Conservation (phyloP, 2,113 vertebrate genomes). For the Petrocephalus microphthalmus region DNA sequence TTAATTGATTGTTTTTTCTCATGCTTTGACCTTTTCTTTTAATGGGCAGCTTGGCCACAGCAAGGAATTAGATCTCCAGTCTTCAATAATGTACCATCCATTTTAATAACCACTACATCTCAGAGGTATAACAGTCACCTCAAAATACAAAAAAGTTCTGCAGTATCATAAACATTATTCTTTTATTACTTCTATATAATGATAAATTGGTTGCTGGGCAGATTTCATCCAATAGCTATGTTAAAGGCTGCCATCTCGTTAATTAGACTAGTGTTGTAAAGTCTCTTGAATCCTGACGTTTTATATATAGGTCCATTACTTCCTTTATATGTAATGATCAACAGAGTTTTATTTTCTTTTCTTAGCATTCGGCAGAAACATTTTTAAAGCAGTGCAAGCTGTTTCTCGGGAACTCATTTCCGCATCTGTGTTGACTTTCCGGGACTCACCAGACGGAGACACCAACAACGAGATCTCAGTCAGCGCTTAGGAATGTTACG, state of each 20-base stretch:
- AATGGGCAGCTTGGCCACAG: slow-evolving; percentile 1
- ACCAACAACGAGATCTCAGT: not conserved
- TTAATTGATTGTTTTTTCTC: slow-evolving; percentile 1
- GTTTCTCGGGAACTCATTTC: not conserved
- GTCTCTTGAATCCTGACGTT: not conserved
- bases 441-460: not conserved
- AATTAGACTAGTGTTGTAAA: not conserved
- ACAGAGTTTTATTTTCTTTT: not conserved
- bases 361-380: not conserved
- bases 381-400: not conserved
- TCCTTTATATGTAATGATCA: not conserved
- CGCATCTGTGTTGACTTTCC: not conserved
- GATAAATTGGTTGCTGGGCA: not conserved
- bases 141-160: slow-evolving; percentile 1
- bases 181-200: not conserved
- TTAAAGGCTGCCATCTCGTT: not conserved
- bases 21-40: slow-evolving; percentile 16
- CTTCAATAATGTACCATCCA: not conserved
- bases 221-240: not conserved
- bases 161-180: not conserved
- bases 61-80: not conserved
- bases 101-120: slow-evolving; percentile 18
- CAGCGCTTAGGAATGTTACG: not conserved
- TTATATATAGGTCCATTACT: not conserved
- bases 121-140: not conserved